phyloP scores from a whole-genome alignment of 2,113 vertebrate species.

The Austrofundulus limnaeus region DNA sequence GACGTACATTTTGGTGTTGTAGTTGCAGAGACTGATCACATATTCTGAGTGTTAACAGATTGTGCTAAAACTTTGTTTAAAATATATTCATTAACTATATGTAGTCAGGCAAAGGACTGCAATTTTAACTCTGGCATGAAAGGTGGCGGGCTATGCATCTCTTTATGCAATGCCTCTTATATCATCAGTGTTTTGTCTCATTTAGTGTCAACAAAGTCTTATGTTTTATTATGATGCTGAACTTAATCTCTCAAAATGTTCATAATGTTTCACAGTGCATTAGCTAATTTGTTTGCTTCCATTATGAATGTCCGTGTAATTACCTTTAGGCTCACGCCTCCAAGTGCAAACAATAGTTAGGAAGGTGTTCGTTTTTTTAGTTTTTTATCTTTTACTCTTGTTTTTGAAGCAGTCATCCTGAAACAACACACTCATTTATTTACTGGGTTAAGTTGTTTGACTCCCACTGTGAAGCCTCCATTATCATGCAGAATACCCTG shows the following conservation, averaged over 20 bases:
- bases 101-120: too few species aligned
- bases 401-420: constrained; percentile 56
- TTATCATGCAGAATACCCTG: constrained; percentile 49
- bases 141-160: too few species aligned
- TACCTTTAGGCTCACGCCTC: not conserved
- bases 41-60: too few species aligned
- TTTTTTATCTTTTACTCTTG: constrained; percentile 27
- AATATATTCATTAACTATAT: too few species aligned
- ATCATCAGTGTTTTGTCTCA: too few species aligned
- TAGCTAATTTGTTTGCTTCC: constrained; percentile 4
- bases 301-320: constrained; percentile 11
- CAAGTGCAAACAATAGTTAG: not conserved
- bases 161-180: too few species aligned
- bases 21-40: too few species aligned
- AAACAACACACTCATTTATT: constrained; percentile 59
- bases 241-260: not conserved
- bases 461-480: constrained; percentile 45
- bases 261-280: constrained; percentile 10
- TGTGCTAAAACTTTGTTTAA: too few species aligned
- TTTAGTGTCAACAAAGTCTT: too few species aligned
- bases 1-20: too few species aligned
- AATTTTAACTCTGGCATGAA: too few species aligned
- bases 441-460: constrained; percentile 52
- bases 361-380: constrained; percentile 10
- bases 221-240: not conserved